These are phyloP conservation scores for Hypena proboscidalis DNA, from an alignment of 2,888 invertebrate species.

Conservation along the genomic window DNA sequence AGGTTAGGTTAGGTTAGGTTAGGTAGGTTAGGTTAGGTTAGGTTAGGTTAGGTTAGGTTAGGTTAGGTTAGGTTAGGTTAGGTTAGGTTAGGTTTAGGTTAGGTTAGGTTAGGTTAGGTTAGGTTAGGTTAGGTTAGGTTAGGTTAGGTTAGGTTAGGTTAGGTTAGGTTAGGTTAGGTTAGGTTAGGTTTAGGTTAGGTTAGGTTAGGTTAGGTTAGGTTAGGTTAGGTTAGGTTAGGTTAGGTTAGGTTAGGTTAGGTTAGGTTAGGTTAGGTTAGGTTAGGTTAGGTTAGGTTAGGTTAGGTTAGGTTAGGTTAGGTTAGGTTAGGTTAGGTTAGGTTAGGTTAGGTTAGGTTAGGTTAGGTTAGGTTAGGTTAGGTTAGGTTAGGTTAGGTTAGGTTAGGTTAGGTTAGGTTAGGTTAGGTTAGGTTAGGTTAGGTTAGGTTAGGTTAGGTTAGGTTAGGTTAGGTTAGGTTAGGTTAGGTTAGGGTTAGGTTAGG, in stretches of 20 bases:
- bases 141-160: background rate
- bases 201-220: constrained; percentile 19
- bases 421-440: constrained; percentile 19
- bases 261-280: constrained; percentile 20
- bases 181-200: no score
- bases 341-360: constrained; percentile 19
- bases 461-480: constrained; percentile 22
- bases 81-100: no score
- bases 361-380: constrained; percentile 21
- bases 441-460: constrained; percentile 21
- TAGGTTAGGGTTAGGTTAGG: constrained; percentile 18
- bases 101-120: background rate
- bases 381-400: constrained; percentile 20
- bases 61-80: constrained; percentile 36
- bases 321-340: constrained; percentile 34
- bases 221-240: constrained; percentile 11
- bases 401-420: constrained; percentile 21
- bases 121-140: background rate
- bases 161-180: background rate
- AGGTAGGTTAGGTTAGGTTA: no score
- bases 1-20: constrained; percentile 24
- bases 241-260: constrained; percentile 17
- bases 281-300: constrained; percentile 27
- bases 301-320: constrained; percentile 31
- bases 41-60: constrained; percentile 29